Evolutionary conservation across 2,888 invertebrate genomes (phyloP).

Genomic region (Dusona sp.): DNA sequence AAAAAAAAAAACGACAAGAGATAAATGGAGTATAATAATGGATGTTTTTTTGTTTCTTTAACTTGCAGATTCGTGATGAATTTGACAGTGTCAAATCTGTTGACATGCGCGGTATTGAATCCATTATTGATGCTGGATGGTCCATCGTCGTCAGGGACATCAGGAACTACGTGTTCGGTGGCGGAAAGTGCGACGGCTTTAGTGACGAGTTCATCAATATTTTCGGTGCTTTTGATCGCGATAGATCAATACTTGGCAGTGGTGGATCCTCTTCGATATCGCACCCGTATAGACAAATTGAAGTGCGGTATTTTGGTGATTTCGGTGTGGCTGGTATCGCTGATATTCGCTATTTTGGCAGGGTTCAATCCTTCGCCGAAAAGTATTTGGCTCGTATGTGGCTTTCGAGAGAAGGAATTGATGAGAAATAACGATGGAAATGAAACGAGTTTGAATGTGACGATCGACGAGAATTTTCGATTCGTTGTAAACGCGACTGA

Average conservation of each 20-base stretch:
- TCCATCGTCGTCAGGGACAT: constrained; percentile 84
- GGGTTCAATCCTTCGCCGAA: constrained; percentile 84
- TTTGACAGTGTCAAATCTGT: constrained; percentile 86
- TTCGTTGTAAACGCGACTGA: constrained; percentile 57
- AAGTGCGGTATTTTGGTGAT: constrained; percentile 85
- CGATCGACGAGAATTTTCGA: constrained; percentile 52
- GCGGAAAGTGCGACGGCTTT: constrained; percentile 88
- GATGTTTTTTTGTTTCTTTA: constrained; percentile 23
- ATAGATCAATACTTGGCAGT: constrained; percentile 89
- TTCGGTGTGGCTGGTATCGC: constrained; percentile 85
- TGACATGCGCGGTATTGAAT: constrained; percentile 85
- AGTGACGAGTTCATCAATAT: constrained; percentile 87
- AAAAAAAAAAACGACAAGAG: background rate
- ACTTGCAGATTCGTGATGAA: constrained; percentile 89
- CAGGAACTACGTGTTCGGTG: constrained; percentile 85
- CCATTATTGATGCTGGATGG: constrained; percentile 86
- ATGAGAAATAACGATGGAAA: constrained; percentile 34
- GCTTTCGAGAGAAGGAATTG: constrained; percentile 24
- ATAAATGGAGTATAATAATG: background rate
- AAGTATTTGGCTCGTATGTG: constrained; percentile 85
- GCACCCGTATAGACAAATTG: constrained; percentile 86
- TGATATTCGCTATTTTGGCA: constrained; percentile 84
- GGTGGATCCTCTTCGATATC: constrained; percentile 88
- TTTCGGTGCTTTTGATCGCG: constrained; percentile 88
- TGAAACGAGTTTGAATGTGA: constrained; percentile 36